These are phyloP conservation scores for Romanogobio albipinnatus DNA, from an alignment of 2,113 vertebrate genomes.

Conservation along the genomic window DNA sequence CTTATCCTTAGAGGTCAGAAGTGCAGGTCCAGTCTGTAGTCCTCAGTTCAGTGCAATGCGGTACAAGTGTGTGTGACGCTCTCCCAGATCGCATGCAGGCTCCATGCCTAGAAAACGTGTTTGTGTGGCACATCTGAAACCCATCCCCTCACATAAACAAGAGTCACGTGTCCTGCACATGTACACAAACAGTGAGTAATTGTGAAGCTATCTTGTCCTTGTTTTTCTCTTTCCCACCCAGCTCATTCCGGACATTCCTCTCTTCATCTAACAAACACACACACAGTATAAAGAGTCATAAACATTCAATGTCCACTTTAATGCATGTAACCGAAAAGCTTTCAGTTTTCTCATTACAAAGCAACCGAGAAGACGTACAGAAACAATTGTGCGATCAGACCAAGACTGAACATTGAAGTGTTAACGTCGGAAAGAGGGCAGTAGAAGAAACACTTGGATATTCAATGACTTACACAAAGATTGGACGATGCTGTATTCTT, in stretches of 20 bases:
- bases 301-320: constrained; percentile 36
- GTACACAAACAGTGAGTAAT: not conserved
- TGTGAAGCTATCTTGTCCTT: constrained; percentile 27
- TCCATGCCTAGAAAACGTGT: constrained; percentile 15
- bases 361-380: not conserved
- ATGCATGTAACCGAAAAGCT: constrained; percentile 64
- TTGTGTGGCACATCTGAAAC: constrained; percentile 15
- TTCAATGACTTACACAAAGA: not conserved
- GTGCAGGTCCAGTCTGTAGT: not conserved
- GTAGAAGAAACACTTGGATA: not conserved
- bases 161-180: not conserved
- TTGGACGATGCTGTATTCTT: not conserved
- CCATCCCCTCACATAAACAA: not conserved
- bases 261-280: not conserved
- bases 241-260: not conserved
- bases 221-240: constrained; percentile 34
- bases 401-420: not conserved
- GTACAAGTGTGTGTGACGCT: not conserved
- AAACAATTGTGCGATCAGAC: not conserved
- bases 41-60: not conserved
- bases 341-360: constrained; percentile 53
- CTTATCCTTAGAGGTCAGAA: not conserved
- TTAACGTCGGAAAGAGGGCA: not conserved
- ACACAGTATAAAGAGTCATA: not conserved
- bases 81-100: not conserved